Evolutionary conservation across 2,797 vertebrate species (phyloP), one percentile per base, ranked within the genome.

Genomic region (Falco peregrinus): DNA sequence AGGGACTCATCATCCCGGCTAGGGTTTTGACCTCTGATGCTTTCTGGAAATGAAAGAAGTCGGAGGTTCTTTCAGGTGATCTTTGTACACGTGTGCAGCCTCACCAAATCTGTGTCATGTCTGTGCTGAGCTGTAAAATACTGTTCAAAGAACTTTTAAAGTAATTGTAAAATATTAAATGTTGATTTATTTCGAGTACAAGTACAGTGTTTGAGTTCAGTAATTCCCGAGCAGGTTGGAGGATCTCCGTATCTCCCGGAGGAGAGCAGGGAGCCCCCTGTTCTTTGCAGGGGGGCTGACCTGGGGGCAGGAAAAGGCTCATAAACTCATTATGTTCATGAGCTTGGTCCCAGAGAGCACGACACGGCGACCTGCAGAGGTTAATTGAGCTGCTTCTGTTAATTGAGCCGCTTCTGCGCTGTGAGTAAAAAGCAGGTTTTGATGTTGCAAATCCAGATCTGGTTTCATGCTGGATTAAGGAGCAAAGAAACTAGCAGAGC

Each of bases 141-240:
- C 50, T 41, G 53, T 95, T 91, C 61, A 80, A 65, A 95, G 86
- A 77, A 70, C 33, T 95, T 97, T 53, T 87, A 74, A 95, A 45
- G 69, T 67, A 57, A 91, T 20, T 92, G 83, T 97, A 95, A 96
- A 80, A 89, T 96, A 97, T 92, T 96, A 97, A 97, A 97, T 84
- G 89, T 83, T 64, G 93, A 84, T 96, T 96, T 92, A 96, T 96
- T 96, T 96, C 91, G 1, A 84, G 37, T 65, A 47, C 45, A 28
- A 65, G 37, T n/a, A 15, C 22, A 28, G 67, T 1, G 3, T 70
- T 84, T 50, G 89, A 47, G 80, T 75, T 5, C 4, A 35, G 65
- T 56, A 19, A n/a, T 65, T 84, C 51, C 69, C 16, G 37, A 65
- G 68, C 31, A 51, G 51, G 65, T 2, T 8, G 60, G 73, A 48